Evolutionary conservation across 2,113 vertebrate genomes (phyloP), one percentile per base, ranked within the genome.

Genomic region (Hippocampus zosterae): DNA sequence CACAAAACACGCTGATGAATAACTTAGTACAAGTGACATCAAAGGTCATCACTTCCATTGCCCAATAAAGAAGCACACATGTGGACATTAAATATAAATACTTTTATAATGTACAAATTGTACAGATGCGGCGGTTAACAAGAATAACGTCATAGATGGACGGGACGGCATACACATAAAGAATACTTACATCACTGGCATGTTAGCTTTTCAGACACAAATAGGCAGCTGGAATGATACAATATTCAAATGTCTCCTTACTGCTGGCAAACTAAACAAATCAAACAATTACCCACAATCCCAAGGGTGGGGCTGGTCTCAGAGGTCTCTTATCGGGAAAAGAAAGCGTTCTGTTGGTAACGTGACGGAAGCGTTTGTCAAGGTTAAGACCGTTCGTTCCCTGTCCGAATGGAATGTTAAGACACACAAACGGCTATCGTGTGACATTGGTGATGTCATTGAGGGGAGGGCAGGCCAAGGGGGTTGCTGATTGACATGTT

Each of bases 31-130:
- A 33, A 33, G 29, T 33, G 33, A 6, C 33, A 37, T 37, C 5
- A 7, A 37, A 37, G 33, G 5, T 37, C 33, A 37, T 37, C 55
- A 8, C 5, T 56, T 10, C 9, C n/a, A 25, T 56, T 52, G 50
- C 25, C 56, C 25, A 59, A 46, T 46, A 27, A 65, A 46, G 23
- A 65, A 46, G 23, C 23, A 65, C 42, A 65, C 63, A 48, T 19
- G n/a, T 65, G 42, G 63, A 46, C 63, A 46, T 65, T 65, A 65
- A 65, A 65, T 65, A 65, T 25, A 65, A 65, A 65, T 65, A 65
- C 15, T 65, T 65, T 65, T 65, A 65, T 65, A 44, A 65, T 65
- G 44, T 65, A 65, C 63, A 65, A 65, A 65, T 65, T 65, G 63
- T 65, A 65, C 63, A 65, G 63, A 46, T 25, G 41, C 27, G 25